Conservation (phyloP, 1,140 invertebrate species). For the Drosophila sp. region DNA sequence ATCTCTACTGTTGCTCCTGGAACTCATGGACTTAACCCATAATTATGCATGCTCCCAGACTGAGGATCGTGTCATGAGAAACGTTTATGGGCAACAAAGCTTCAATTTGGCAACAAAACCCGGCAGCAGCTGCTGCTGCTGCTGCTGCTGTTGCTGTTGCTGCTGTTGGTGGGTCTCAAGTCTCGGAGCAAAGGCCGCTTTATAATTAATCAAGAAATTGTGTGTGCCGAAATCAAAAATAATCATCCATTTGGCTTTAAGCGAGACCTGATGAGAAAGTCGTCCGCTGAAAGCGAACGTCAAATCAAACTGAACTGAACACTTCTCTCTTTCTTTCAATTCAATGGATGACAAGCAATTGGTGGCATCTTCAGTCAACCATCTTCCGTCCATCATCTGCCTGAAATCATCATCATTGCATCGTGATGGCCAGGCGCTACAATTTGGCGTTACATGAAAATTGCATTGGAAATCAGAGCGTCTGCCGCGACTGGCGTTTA, state of each 20-base stretch:
- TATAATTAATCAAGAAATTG: slow-evolving; percentile 79
- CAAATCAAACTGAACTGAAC: slow-evolving; percentile 34
- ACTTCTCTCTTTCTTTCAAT: neutral
- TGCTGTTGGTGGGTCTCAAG: too few relatives aligned
- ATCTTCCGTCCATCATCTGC: slow-evolving; percentile 10
- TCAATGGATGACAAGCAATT: neutral
- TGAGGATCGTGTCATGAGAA: slow-evolving; percentile 56
- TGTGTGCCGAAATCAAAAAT: slow-evolving; percentile 76
- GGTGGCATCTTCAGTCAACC: neutral
- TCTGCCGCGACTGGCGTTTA: slow-evolving; percentile 53
- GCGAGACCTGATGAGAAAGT: slow-evolving; percentile 65
- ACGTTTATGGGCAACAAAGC: slow-evolving; percentile 70
- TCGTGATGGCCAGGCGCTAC: slow-evolving; percentile 63
- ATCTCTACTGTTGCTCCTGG: slow-evolving; percentile 4
- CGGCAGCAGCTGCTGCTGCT: slow-evolving; percentile 60
- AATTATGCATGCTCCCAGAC: slow-evolving; percentile 58
- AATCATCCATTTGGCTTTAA: slow-evolving; percentile 69
- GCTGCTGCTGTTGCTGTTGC: neutral
- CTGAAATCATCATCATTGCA: slow-evolving; percentile 11
- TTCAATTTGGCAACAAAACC: slow-evolving; percentile 59
- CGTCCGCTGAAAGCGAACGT: slow-evolving; percentile 47
- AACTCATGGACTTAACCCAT: slow-evolving; percentile 55
- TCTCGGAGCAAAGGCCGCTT: slow-evolving; percentile 30
- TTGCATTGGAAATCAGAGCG: too few relatives aligned
- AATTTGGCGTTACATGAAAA: slow-evolving; percentile 81